phyloP scores from a whole-genome alignment of 2,888 invertebrate genomes.

The Pocota personata region DNA sequence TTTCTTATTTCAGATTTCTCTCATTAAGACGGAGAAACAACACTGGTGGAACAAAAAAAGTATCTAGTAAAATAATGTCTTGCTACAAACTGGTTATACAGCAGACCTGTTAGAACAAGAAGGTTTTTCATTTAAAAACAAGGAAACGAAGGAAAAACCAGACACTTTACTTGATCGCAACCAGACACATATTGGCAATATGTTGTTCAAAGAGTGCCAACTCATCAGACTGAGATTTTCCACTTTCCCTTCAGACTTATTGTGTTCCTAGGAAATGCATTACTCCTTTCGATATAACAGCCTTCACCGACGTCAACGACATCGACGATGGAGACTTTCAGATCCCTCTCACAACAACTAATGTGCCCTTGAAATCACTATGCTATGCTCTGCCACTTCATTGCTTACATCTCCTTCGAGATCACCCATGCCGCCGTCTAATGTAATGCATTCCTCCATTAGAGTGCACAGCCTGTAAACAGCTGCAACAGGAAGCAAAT shows the following conservation, averaged over 20 bases:
- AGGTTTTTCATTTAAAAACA: neutral
- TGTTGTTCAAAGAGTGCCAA: neutral
- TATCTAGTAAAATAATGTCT: no score
- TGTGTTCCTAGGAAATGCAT: neutral
- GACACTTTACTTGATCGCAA: neutral
- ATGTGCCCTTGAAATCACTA: slow-evolving; percentile 22
- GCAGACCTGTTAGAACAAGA: no score
- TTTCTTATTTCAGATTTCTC: no score
- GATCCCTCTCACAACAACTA: neutral
- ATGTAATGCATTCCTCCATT: slow-evolving; percentile 44
- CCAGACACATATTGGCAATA: neutral
- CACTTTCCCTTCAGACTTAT: neutral
- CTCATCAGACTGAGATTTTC: neutral
- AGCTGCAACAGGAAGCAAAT: slow-evolving; percentile 52
- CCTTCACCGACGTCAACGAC: slow-evolving; percentile 14
- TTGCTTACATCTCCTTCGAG: neutral
- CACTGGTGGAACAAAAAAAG: no score
- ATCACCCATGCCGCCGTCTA: slow-evolving; percentile 9
- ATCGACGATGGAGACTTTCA: neutral
- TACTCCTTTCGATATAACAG: neutral
- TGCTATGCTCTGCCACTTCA: neutral
- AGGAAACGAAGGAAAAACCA: neutral
- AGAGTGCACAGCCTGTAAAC: neutral
- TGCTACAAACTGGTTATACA: no score
- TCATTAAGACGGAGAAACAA: no score